These are phyloP conservation scores for Pocillopora meandrina DNA, from an alignment of 92 coral and sea anemone species.

Conservation along the genomic window DNA sequence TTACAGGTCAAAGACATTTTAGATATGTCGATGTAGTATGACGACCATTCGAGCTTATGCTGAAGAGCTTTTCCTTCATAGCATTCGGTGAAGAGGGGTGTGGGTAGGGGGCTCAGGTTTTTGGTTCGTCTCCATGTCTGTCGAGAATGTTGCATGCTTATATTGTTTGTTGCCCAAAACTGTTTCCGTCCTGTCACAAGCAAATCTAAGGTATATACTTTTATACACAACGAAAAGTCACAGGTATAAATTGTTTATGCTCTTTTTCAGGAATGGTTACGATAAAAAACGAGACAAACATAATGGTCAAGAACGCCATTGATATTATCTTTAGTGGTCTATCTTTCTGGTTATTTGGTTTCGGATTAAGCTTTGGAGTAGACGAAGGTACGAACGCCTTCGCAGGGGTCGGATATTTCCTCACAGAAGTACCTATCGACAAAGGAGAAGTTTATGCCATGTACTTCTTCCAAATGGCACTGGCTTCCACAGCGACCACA, in stretches of 20 bases:
- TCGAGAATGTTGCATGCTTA: too few relatives aligned
- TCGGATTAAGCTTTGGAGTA: slow-evolving; percentile 62
- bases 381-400: slow-evolving; percentile 66
- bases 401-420: slow-evolving; percentile 60
- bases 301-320: slow-evolving; percentile 71
- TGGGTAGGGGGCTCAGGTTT: too few relatives aligned
- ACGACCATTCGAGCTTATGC: too few relatives aligned
- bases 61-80: too few relatives aligned
- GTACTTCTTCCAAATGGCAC: slow-evolving; percentile 76
- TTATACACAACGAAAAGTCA: neutral
- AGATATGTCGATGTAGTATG: too few relatives aligned
- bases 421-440: slow-evolving; percentile 53
- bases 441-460: slow-evolving; percentile 57
- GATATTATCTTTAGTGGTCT: slow-evolving; percentile 71
- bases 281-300: slow-evolving; percentile 61
- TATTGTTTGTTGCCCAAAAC: too few relatives aligned
- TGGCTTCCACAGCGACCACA: slow-evolving; percentile 77
- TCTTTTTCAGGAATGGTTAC: slow-evolving; percentile 55
- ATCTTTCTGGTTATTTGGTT: slow-evolving; percentile 66
- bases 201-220: too few relatives aligned
- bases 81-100: too few relatives aligned
- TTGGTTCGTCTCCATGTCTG: too few relatives aligned
- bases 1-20: too few relatives aligned
- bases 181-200: too few relatives aligned
- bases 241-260: neutral